Evolutionary conservation across 64 coral and sea anemone species (phyloP).

Genomic region (Montipora foliosa): DNA sequence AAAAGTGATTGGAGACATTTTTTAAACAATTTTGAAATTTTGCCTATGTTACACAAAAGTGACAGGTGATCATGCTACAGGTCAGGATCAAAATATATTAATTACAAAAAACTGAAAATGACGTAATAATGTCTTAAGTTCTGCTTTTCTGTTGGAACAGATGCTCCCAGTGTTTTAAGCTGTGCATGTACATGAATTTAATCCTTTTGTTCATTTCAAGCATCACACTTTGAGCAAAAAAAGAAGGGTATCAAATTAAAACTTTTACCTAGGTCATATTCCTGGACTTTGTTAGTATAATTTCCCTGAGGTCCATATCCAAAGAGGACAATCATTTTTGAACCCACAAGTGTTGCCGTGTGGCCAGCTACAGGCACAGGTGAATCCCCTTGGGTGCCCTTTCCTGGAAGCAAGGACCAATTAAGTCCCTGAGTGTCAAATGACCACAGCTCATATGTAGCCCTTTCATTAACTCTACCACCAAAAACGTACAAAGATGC

Average conservation of each 20-base stretch:
- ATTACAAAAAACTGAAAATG: too few species aligned
- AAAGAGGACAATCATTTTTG: constrained; percentile 91
- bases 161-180: too few species aligned
- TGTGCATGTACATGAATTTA: too few species aligned
- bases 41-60: too few species aligned
- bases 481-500: constrained; percentile 85
- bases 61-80: too few species aligned
- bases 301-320: constrained; percentile 67
- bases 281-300: constrained; percentile 81
- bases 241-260: background rate
- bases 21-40: too few species aligned
- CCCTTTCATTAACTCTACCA: constrained; percentile 29
- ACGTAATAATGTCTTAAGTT: too few species aligned
- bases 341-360: constrained; percentile 85
- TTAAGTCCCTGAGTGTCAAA: constrained; percentile 71
- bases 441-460: constrained; percentile 67
- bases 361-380: constrained; percentile 83
- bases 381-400: constrained; percentile 23
- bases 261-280: constrained; percentile 79
- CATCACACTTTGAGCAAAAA: too few species aligned
- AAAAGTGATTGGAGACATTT: too few species aligned
- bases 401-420: constrained; percentile 34
- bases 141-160: too few species aligned
- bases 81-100: too few species aligned
- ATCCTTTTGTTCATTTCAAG: too few species aligned